Conservation (phyloP, 2,888 invertebrate species). For the Crioceris asparagi region DNA sequence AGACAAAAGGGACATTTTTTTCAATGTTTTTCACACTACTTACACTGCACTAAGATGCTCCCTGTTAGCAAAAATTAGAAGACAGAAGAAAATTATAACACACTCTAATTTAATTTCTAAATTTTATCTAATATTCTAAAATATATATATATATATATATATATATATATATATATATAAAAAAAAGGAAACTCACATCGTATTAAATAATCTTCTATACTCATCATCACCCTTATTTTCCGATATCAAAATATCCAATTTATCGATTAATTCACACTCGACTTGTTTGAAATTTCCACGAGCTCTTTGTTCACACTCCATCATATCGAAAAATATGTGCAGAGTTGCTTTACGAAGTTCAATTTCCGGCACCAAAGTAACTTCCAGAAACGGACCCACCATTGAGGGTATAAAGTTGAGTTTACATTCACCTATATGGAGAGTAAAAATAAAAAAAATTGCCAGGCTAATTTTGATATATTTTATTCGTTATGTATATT, state of each 20-base stretch:
- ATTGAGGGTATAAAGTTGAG: conserved; percentile 83
- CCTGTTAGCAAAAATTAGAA: conserved; percentile 45
- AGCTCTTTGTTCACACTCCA: conserved; percentile 80
- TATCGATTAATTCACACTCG: conserved; percentile 88
- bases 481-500: no score
- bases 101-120: not conserved
- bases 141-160: not conserved
- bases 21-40: no score
- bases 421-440: conserved; percentile 60
- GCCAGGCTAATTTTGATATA: no score
- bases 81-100: conserved; percentile 8
- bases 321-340: conserved; percentile 89
- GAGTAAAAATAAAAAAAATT: not conserved
- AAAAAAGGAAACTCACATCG: conserved; percentile 65
- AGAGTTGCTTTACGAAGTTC: conserved; percentile 80
- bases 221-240: conserved; percentile 92
- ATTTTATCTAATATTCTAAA: not conserved
- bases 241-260: conserved; percentile 82
- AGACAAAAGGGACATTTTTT: not conserved
- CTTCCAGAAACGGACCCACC: conserved; percentile 88
- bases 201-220: conserved; percentile 85
- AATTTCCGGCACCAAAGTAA: conserved; percentile 79
- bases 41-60: conserved; percentile 89
- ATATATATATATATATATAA: not conserved
- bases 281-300: conserved; percentile 83